Evolutionary conservation across 2,797 vertebrate genomes (phyloP), one percentile per base, ranked within the genome.

Genomic region (Rhadinocentrus ornatus): DNA sequence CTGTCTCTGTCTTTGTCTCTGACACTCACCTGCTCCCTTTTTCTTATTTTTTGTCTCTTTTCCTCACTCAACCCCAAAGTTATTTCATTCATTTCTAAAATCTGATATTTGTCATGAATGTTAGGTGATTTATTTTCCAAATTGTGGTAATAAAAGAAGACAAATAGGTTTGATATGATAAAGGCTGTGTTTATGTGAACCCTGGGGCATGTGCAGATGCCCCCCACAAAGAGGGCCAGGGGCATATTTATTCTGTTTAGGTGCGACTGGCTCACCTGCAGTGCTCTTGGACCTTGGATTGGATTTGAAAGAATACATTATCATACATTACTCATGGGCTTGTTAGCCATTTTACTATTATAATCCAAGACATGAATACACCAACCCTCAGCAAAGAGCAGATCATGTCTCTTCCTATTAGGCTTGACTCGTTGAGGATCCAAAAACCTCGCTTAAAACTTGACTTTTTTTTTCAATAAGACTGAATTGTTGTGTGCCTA

Each of bases 251-350:
- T 22, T 20, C n/a, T 71, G 67, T 61, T 53, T 24, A 59, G 62
- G 71, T 74, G 68, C 61, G 62, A 69, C 10, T 26, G 52, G 66
- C 58, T 71, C 71, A 74, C 54, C 84, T 95, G 94, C 93, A 89
- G 93, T 92, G 94, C 93, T 93, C 93, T 71, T 71, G 58, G 77
- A 79, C 66, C 58, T 24, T 37, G 37, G 60, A 58, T 62, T 57
- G 44, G 67, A 57, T 70, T 65, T 52, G 53, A 66, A 66, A 37
- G 70, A 78, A 64, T 65, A 39, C 31, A 73, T 78, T 69, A 73
- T 39, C 65, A 73, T 67, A 55, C 58, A 67, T 75, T 67, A 71
- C 13, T 37, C 22, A 37, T 3, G 18, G 20, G 24, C 61, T 54
- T 71, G n/a, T 46, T 59, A 20, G 46, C 65, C 62, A 9, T n/a